phyloP scores from a whole-genome alignment of 2,888 invertebrate genomes.

The Rapana venosa region DNA sequence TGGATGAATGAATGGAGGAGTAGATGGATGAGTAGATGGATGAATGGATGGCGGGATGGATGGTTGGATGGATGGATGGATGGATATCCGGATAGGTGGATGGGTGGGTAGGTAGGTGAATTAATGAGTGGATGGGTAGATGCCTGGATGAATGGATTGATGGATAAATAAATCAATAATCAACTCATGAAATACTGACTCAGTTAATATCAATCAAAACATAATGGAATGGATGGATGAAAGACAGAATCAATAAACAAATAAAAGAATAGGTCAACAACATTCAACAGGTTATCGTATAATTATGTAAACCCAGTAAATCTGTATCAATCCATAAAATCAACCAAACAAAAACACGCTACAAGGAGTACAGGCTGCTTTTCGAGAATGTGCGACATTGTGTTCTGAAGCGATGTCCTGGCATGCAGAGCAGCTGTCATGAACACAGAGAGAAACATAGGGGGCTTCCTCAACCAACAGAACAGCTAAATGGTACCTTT shows the following conservation, averaged over 20 bases:
- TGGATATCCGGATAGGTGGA: not conserved
- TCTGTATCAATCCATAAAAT: not conserved
- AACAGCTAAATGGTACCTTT: not conserved
- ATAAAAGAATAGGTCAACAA: not conserved
- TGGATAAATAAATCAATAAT: not conserved
- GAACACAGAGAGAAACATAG: too few species aligned
- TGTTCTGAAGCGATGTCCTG: too few species aligned
- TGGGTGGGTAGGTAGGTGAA: too few species aligned
- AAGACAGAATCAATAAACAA: not conserved
- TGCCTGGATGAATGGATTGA: not conserved
- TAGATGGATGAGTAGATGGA: too few species aligned
- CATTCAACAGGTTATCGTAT: not conserved
- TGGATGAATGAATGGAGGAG: too few species aligned
- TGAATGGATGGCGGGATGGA: too few species aligned
- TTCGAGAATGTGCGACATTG: not conserved
- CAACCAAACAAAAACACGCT: not conserved
- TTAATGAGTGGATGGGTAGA: too few species aligned
- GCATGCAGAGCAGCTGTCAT: too few species aligned
- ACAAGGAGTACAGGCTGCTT: not conserved
- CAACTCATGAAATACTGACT: not conserved
- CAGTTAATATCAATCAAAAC: not conserved
- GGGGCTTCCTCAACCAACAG: too few species aligned
- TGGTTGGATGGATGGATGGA: not conserved
- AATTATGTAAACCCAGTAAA: too few species aligned
- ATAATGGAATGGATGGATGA: not conserved